Evolutionary conservation across 2,797 vertebrate genomes (phyloP).

Genomic region (Loriculus beryllinus): DNA sequence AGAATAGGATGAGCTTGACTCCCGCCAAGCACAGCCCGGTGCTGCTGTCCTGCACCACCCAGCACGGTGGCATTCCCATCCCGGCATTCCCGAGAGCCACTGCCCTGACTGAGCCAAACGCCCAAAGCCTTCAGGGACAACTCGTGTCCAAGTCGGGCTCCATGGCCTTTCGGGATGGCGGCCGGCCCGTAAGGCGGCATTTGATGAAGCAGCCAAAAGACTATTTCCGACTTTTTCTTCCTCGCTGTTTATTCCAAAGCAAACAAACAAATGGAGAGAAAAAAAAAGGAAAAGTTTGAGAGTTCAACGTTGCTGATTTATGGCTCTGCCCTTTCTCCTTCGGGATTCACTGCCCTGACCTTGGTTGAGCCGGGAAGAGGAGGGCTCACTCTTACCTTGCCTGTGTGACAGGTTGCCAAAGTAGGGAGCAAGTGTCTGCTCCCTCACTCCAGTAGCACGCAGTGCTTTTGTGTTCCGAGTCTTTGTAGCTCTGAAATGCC

Average conservation of each 20-base stretch:
- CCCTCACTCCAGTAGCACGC: constrained; percentile 72
- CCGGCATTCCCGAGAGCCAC: accelerated
- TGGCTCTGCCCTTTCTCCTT: not conserved
- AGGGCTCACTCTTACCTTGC: not conserved
- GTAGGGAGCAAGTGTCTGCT: constrained; percentile 1
- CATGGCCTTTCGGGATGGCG: not conserved
- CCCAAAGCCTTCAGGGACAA: not conserved
- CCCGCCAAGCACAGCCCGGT: not conserved
- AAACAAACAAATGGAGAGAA: constrained; percentile 26
- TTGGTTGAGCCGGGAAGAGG: not conserved
- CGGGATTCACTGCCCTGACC: not conserved
- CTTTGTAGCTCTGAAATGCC: constrained; percentile 82
- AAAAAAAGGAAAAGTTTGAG: not conserved
- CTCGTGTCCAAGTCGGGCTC: not conserved
- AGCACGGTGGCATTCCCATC: accelerated
- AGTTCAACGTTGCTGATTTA: constrained; percentile 13
- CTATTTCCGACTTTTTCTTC: constrained; percentile 17
- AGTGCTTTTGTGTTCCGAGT: constrained; percentile 77
- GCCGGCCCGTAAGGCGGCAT: not conserved
- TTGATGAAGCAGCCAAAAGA: constrained; percentile 27
- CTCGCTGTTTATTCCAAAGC: constrained; percentile 48
- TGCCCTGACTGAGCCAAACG: not conserved
- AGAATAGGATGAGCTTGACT: not conserved
- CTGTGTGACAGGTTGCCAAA: not conserved
- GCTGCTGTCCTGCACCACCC: not conserved